These are phyloP conservation scores for Eupristina koningsbergeri DNA, from an alignment of 1,140 invertebrate species.

Conservation along the genomic window DNA sequence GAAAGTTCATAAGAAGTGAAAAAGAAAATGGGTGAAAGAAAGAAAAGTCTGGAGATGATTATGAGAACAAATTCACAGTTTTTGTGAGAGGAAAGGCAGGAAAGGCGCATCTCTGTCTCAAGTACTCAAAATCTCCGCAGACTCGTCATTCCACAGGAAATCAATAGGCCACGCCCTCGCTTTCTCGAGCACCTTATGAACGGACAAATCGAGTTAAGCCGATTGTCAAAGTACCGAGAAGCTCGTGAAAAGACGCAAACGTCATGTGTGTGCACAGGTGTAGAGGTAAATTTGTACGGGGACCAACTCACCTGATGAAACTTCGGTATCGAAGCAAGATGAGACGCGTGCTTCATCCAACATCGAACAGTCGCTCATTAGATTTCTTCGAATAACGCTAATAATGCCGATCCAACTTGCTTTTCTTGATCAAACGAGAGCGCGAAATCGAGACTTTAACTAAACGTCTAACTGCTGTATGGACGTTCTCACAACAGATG, in stretches of 20 bases:
- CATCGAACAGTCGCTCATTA: neutral
- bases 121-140: neutral
- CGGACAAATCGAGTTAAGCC: slow-evolving; percentile 15
- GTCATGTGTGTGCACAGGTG: no score
- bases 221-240: slow-evolving; percentile 42
- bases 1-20: no score
- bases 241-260: slow-evolving; percentile 25
- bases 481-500: no score
- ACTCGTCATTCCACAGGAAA: slow-evolving; percentile 48
- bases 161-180: slow-evolving; percentile 47
- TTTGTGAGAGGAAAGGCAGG: neutral
- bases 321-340: neutral
- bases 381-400: neutral
- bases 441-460: no score
- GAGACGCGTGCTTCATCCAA: neutral
- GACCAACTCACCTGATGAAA: no score
- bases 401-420: neutral
- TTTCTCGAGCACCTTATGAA: slow-evolving; percentile 28
- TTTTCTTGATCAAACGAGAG: neutral
- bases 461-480: no score
- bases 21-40: no score
- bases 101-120: neutral
- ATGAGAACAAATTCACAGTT: no score
- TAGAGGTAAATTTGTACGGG: neutral
- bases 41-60: no score